Conservation (phyloP, 2,797 vertebrate species). For the Hippocampus kuda region DNA sequence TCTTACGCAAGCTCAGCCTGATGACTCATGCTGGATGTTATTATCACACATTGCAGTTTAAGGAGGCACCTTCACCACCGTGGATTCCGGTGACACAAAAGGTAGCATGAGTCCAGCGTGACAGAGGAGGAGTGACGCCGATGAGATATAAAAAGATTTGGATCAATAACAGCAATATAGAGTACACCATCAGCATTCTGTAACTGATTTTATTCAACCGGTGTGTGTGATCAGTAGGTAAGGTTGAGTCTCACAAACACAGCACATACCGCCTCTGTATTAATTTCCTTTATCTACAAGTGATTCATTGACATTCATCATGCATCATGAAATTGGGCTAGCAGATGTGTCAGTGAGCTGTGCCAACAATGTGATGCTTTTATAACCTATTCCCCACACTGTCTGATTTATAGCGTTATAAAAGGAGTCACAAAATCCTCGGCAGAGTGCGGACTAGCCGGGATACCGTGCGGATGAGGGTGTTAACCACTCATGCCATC, state of each 20-base stretch:
- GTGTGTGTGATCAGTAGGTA: slow-evolving; percentile 12
- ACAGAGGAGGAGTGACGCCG: neutral
- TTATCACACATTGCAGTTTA: slow-evolving; percentile 50
- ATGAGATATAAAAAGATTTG: slow-evolving; percentile 17
- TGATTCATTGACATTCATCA: slow-evolving; percentile 22
- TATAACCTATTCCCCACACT: slow-evolving; percentile 17
- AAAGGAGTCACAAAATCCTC: slow-evolving; percentile 13
- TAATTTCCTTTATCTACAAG: slow-evolving; percentile 25
- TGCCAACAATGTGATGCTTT: slow-evolving; percentile 17
- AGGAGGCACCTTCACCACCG: slow-evolving; percentile 36
- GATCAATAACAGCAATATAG: slow-evolving; percentile 19
- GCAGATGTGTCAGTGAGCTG: slow-evolving; percentile 19
- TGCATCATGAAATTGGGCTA: slow-evolving; percentile 21
- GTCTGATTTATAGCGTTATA: slow-evolving; percentile 33
- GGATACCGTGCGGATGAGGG: slow-evolving; percentile 26
- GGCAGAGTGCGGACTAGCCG: slow-evolving; percentile 33
- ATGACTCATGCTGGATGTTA: slow-evolving; percentile 65
- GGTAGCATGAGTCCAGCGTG: slow-evolving; percentile 19
- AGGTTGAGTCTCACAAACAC: slow-evolving; percentile 9
- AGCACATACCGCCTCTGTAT: slow-evolving; percentile 13
- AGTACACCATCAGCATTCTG: slow-evolving; percentile 21
- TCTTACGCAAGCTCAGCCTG: slow-evolving; percentile 55
- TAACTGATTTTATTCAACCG: slow-evolving; percentile 29
- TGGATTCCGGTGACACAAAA: slow-evolving; percentile 30
- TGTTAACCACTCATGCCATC: slow-evolving; percentile 35